These are phyloP conservation scores for Papilio demoleus DNA, from an alignment of 2,888 invertebrate genomes.

Conservation along the genomic window DNA sequence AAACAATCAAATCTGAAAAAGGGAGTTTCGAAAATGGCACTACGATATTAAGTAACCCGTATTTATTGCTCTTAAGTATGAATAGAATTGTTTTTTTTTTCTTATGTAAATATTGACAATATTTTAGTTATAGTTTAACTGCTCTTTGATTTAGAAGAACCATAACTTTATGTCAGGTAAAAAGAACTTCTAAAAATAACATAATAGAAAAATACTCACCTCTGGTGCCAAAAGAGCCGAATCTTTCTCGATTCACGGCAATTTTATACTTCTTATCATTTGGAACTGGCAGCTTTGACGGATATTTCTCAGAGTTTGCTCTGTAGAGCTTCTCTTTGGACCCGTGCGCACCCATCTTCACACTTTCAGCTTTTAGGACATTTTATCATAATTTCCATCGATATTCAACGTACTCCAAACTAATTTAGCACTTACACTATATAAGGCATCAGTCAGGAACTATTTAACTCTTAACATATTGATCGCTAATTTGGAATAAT, in stretches of 20 bases:
- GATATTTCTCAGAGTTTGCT: conserved; percentile 85
- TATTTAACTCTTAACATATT: conserved; percentile 26
- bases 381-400: conserved; percentile 49
- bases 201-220: conserved; percentile 66
- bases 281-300: conserved; percentile 81
- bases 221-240: conserved; percentile 88
- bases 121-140: too few species aligned
- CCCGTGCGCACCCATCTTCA: conserved; percentile 89
- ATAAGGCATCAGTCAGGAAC: conserved; percentile 17
- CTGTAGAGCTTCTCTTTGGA: conserved; percentile 89
- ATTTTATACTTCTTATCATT: conserved; percentile 83
- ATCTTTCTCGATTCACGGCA: conserved; percentile 86
- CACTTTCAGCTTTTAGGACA: conserved; percentile 64
- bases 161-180: neutral
- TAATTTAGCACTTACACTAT: neutral
- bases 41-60: too few species aligned
- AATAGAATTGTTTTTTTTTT: too few species aligned
- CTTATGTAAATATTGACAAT: too few species aligned
- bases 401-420: conserved; percentile 27
- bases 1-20: too few species aligned
- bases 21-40: too few species aligned
- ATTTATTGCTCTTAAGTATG: too few species aligned
- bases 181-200: neutral
- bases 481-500: conserved; percentile 3
- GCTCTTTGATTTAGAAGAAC: too few species aligned